These are phyloP conservation scores for Ischnus inquisitorius DNA, from an alignment of 2,888 invertebrate genomes.

Conservation along the genomic window DNA sequence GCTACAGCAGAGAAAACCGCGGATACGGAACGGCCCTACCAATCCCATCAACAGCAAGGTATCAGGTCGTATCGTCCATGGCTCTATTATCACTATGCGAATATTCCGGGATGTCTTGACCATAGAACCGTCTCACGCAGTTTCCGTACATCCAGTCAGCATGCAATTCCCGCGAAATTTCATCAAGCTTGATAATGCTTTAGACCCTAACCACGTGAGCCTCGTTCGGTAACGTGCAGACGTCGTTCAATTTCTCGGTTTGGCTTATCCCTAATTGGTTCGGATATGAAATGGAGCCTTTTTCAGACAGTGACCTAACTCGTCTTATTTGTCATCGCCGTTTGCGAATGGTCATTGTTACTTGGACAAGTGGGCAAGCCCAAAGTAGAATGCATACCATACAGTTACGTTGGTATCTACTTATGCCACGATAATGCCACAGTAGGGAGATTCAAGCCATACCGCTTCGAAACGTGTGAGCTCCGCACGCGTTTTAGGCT, in stretches of 20 bases:
- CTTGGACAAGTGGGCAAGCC: not conserved
- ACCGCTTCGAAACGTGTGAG: conserved; percentile 24
- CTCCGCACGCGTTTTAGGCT: conserved; percentile 24
- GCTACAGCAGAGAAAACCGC: not conserved
- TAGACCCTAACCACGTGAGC: not conserved
- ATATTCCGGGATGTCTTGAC: not conserved
- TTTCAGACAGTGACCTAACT: not conserved
- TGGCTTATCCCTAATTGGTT: not conserved
- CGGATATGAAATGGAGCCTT: not conserved
- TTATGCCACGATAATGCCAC: conserved; percentile 13
- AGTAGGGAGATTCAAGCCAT: conserved; percentile 26
- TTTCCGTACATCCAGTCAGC: not conserved
- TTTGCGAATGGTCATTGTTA: not conserved
- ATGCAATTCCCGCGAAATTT: not conserved
- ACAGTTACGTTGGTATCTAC: conserved; percentile 3
- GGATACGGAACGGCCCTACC: not conserved
- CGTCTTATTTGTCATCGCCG: not conserved
- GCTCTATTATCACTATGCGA: not conserved
- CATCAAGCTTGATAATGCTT: not conserved
- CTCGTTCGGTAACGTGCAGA: not conserved
- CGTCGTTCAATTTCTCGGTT: not conserved
- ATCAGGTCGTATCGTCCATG: not conserved
- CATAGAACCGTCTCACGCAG: conserved; percentile 5
- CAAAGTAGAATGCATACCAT: not conserved
- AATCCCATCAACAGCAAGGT: conserved; percentile 9